Conservation (phyloP, 2,113 vertebrate genomes). For the Nicator chloris region DNA sequence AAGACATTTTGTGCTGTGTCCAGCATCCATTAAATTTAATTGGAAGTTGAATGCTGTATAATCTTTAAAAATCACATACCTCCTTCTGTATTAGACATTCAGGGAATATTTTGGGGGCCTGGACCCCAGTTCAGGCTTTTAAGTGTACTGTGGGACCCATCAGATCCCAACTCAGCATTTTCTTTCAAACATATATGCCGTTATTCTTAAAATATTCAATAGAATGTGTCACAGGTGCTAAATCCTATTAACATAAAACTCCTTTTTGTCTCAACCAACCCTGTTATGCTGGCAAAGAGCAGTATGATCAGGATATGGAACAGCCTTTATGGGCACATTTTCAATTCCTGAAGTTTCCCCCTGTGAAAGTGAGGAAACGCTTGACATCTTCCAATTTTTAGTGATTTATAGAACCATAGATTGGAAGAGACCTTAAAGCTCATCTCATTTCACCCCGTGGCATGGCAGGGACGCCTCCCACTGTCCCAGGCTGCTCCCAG, state of each 20-base stretch:
- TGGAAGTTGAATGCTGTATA: not conserved
- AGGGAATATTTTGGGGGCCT: not conserved
- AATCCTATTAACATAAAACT: not conserved
- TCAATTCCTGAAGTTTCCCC: not conserved
- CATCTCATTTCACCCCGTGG: not conserved
- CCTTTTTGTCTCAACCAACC: not conserved
- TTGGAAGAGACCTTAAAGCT: not conserved
- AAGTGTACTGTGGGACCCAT: not conserved
- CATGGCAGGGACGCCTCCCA: not conserved
- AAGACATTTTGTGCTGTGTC: conserved; percentile 3
- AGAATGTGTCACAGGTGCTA: conserved; percentile 6
- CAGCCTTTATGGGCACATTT: not conserved
- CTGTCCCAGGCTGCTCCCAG: not conserved
- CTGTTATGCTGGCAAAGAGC: not conserved
- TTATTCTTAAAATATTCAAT: not conserved
- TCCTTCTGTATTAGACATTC: not conserved
- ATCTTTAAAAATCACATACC: not conserved
- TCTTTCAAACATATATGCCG: not conserved
- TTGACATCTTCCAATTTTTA: not conserved
- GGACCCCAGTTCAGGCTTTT: not conserved
- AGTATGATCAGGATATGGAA: not conserved
- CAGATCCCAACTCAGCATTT: not conserved
- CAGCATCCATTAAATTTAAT: conserved; percentile 9
- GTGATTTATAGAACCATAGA: not conserved
- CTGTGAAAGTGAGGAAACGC: not conserved